Percentiles rank a stretch among this genome's conserved stretches.
Evolutionary conservation across 2,888 invertebrate species (phyloP).

Genomic region (Eupithecia abbreviata): DNA sequence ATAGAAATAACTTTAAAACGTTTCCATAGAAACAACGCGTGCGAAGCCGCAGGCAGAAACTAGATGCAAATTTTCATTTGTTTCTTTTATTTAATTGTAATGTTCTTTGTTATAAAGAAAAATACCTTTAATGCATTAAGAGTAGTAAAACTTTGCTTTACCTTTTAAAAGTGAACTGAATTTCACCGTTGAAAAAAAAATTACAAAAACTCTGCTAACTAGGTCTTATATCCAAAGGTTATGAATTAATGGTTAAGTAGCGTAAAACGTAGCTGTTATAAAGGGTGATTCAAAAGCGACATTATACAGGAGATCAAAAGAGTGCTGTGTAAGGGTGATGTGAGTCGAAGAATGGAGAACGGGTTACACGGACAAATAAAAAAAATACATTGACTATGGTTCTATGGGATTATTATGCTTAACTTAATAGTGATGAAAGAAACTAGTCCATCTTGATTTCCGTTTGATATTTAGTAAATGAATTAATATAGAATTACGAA

Average conservation of each 20-base stretch:
- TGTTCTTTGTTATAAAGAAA: no score
- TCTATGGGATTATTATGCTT: neutral
- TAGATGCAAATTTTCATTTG: no score
- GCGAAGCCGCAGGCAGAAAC: no score
- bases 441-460: neutral
- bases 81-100: no score
- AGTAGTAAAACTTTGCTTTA: neutral
- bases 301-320: neutral
- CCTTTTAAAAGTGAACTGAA: neutral
- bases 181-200: neutral
- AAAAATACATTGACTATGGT: neutral
- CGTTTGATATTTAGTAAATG: neutral
- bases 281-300: constrained; percentile 4
- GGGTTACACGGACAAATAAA: neutral
- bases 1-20: no score
- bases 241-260: constrained; percentile 10
- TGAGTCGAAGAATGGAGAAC: neutral
- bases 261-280: constrained; percentile 5
- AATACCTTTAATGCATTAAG: neutral
- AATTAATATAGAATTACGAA: no score
- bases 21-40: no score
- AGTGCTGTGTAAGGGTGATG: neutral
- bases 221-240: neutral
- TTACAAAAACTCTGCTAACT: constrained; percentile 9
- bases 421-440: neutral